phyloP scores from a whole-genome alignment of 1,140 invertebrate species.

The Lutraria rhynchaena region DNA sequence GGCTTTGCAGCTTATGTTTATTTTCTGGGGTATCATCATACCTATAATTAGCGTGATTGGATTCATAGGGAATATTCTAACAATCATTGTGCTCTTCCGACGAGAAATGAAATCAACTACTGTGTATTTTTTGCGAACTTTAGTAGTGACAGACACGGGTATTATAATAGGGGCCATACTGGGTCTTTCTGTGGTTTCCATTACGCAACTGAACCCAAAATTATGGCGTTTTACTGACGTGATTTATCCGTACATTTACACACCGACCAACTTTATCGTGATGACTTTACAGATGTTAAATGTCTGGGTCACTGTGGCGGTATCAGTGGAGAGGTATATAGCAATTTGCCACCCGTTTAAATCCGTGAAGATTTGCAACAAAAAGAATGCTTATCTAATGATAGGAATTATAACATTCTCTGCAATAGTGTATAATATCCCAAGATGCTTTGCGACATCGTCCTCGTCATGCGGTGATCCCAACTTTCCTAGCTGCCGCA shows the following conservation, averaged over 20 bases:
- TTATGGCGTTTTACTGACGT: conserved; percentile 82
- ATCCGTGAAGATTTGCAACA: conserved; percentile 71
- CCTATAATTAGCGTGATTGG: conserved; percentile 73
- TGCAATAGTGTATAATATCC: conserved; percentile 79
- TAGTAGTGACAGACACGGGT: conserved; percentile 77
- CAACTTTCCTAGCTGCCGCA: conserved; percentile 53
- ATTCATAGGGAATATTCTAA: conserved; percentile 80
- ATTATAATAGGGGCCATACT: conserved; percentile 89
- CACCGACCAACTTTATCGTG: conserved; percentile 72
- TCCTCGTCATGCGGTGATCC: conserved; percentile 62
- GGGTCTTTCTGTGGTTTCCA: conserved; percentile 62
- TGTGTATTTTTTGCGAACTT: conserved; percentile 76
- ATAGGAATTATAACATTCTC: conserved; percentile 67
- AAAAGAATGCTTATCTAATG: conserved; percentile 69
- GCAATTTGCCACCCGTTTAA: conserved; percentile 79
- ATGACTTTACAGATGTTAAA: conserved; percentile 80
- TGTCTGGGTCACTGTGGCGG: conserved; percentile 80
- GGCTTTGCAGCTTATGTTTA: conserved; percentile 63
- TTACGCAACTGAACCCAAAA: conserved; percentile 84
- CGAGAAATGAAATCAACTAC: conserved; percentile 79
- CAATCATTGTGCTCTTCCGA: conserved; percentile 78
- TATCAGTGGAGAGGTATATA: conserved; percentile 80
- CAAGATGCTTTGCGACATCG: conserved; percentile 73
- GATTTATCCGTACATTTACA: conserved; percentile 76
- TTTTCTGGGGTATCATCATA: conserved; percentile 76